These are phyloP conservation scores for Dromaius novaehollandiae DNA, from an alignment of 2,113 vertebrate genomes.

Conservation along the genomic window DNA sequence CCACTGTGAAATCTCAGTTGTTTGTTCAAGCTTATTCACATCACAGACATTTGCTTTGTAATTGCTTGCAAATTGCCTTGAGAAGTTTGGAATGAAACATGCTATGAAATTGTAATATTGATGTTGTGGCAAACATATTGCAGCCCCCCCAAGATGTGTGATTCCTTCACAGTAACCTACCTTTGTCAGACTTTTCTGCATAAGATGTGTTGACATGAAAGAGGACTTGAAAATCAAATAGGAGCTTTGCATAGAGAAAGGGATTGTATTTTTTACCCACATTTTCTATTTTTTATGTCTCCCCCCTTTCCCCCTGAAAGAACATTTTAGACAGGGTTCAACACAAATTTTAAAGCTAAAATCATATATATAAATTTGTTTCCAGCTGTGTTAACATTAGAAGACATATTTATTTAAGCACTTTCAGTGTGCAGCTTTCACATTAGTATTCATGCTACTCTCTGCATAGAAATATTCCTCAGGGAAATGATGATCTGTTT, in stretches of 20 bases:
- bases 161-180: not conserved
- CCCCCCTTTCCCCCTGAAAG: rapidly evolving
- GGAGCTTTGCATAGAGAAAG: not conserved
- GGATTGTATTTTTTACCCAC: not conserved
- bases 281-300: not conserved
- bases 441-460: not conserved
- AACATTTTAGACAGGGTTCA: not conserved
- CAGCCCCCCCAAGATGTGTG: not conserved
- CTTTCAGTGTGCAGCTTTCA: not conserved
- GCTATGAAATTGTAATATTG: not conserved
- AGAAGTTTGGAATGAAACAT: not conserved
- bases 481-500: not conserved
- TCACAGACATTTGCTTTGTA: not conserved
- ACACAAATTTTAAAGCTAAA: not conserved
- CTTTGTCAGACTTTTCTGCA: not conserved
- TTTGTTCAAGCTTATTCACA: not conserved
- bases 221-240: not conserved
- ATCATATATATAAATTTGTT: not conserved
- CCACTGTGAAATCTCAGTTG: not conserved
- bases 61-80: not conserved
- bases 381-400: not conserved
- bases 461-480: slow-evolving; percentile 1
- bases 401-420: slow-evolving; percentile 5
- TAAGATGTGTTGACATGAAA: not conserved
- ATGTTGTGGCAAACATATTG: not conserved